These are phyloP conservation scores for Bilobella aurantiaca DNA, from an alignment of 1,140 invertebrate species.

Conservation along the genomic window DNA sequence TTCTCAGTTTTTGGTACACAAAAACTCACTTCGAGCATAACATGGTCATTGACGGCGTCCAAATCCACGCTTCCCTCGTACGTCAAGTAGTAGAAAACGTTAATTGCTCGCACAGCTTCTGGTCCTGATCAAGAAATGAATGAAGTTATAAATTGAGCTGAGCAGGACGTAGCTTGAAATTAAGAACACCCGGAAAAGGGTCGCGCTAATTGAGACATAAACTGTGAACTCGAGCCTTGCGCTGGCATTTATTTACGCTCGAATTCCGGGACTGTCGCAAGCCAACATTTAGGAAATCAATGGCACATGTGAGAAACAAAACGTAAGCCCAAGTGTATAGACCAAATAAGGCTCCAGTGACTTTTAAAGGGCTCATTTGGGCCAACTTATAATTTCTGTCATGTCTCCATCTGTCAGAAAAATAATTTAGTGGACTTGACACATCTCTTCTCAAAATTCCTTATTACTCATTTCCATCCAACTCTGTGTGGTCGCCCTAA, in stretches of 20 bases:
- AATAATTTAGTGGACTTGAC: too few species aligned
- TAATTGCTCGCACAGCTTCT: constrained; percentile 90
- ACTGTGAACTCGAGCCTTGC: not conserved
- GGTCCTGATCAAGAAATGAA: constrained; percentile 53
- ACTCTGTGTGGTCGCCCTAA: too few species aligned
- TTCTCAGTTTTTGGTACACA: not conserved
- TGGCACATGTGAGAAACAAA: too few species aligned
- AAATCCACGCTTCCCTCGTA: constrained; percentile 96
- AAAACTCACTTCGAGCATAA: constrained; percentile 68
- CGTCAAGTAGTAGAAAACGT: constrained; percentile 98
- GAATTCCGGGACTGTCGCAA: not conserved
- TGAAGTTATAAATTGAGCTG: not conserved
- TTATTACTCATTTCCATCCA: too few species aligned
- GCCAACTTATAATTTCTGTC: too few species aligned
- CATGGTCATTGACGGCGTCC: constrained; percentile 75
- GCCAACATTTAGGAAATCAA: too few species aligned
- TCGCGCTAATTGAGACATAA: constrained; percentile 7
- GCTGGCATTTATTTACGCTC: not conserved
- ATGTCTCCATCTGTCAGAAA: too few species aligned
- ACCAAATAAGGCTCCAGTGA: too few species aligned
- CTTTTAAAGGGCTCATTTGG: too few species aligned
- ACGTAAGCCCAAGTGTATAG: too few species aligned
- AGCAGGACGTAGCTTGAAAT: too few species aligned
- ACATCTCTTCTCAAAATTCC: too few species aligned
- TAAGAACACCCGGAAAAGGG: not conserved